Evolutionary conservation across 1,140 invertebrate species (phyloP).

Genomic region (Pseudomyrmex concolor): DNA sequence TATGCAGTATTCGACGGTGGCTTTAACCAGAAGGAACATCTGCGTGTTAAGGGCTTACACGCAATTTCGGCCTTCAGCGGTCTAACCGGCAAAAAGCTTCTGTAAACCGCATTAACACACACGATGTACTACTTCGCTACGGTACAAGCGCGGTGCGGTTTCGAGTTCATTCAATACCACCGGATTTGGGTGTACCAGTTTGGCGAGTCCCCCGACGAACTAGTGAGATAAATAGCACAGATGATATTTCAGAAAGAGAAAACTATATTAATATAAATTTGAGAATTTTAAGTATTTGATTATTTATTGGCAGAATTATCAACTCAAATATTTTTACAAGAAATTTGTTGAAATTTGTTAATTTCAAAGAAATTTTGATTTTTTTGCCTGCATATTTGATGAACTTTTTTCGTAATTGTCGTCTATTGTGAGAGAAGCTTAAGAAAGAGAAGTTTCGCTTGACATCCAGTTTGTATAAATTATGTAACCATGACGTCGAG

Average conservation of each 20-base stretch:
- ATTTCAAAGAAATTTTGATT: too few relatives aligned
- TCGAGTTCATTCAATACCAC: constrained; percentile 22
- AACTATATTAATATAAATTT: background rate
- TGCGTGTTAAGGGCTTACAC: constrained; percentile 51
- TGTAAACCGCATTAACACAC: constrained; percentile 42
- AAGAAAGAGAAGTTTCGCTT: background rate
- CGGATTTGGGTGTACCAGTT: background rate
- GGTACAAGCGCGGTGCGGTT: constrained; percentile 8
- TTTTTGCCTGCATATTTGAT: too few relatives aligned
- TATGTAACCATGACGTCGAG: background rate
- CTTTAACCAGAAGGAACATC: constrained; percentile 21
- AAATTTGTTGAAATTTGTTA: background rate
- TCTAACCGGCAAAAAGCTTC: constrained; percentile 35
- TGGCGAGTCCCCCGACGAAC: background rate
- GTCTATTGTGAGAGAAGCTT: too few relatives aligned
- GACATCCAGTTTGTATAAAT: background rate
- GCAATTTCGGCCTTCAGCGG: constrained; percentile 31
- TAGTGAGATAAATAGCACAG: background rate
- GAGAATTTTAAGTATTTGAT: background rate
- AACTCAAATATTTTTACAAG: background rate
- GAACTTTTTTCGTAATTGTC: too few relatives aligned
- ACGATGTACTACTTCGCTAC: constrained; percentile 32
- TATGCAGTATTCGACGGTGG: too few relatives aligned
- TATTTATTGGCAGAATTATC: background rate
- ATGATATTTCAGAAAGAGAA: background rate